Evolutionary conservation across 2,888 invertebrate genomes (phyloP), one percentile per base, ranked within the genome.

Genomic region (Cheilosia vulpina): DNA sequence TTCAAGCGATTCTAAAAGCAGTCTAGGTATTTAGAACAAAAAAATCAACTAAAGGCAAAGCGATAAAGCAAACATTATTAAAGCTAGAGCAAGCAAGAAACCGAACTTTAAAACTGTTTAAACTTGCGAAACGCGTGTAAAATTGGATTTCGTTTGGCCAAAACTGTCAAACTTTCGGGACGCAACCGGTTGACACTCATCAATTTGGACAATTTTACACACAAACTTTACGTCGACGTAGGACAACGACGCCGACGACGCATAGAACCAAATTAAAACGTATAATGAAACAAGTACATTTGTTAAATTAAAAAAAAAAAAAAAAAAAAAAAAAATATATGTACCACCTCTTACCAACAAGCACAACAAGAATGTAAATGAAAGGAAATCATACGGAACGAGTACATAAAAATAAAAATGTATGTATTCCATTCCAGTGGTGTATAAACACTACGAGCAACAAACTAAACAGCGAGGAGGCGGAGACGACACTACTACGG

Each of bases 401-500:
- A 80, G 41, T 47, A 27, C 21, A 43, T 50, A 71, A 27, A 71
- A 63, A 57, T 21, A 31, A 50, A 45, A 57, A 17, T 4, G 24
- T 41, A 17, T 4, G 24, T 41, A 52, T 9, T 43, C 9, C 41
- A 45, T 9, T 43, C 9, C 41, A 45, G n/a, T 34, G 38, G 57
- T 68, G 65, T 50, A 52, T 15, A 66, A 24, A 62, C 55, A 77
- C 58, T 77, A 77, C 47, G 71, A 76, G 65, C 65, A 76, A 69
- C 63, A 45, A 55, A 80, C 65, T 75, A 80, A 62, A 81, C 57
- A 50, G 68, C 43, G 52, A 72, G 43, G 19, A 45, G 41, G 50
- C 3, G 43, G 53, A 69, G 55, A 68, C 63, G 63, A 76, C 50
- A 71, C 81, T 45, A 71, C 71, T 71, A 82, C 76, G 65, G 47